Percentiles rank a stretch among this genome's conserved stretches.
Evolutionary conservation across 2,797 vertebrate species (phyloP).

Genomic region (Momotus momota): DNA sequence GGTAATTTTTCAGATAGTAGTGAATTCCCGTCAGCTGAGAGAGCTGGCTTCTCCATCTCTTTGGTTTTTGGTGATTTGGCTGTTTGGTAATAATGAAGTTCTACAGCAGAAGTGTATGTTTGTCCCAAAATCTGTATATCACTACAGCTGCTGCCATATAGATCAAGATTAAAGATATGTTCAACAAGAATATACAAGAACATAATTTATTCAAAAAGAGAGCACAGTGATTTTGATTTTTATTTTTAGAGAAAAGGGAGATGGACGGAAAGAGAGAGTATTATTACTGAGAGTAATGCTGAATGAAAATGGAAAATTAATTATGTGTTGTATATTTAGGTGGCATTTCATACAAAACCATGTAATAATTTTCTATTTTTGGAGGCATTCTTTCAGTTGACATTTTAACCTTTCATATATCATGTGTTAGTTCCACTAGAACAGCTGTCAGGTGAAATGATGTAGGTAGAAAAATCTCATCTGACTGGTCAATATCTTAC

Average conservation of each 20-base stretch:
- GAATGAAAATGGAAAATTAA: neutral
- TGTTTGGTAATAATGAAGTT: neutral
- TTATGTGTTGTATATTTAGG: neutral
- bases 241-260: neutral
- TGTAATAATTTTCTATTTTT: neutral
- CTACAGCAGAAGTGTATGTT: neutral
- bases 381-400: neutral
- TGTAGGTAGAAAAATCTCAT: no score
- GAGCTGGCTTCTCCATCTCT: neutral
- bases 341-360: neutral
- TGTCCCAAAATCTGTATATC: neutral
- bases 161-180: neutral
- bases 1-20: neutral
- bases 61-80: neutral
- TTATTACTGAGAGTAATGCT: neutral
- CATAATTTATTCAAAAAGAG: neutral
- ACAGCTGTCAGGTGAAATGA: neutral
- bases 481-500: neutral
- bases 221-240: neutral
- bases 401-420: neutral
- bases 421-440: neutral
- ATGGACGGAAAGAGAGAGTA: neutral
- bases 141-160: neutral
- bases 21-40: neutral
- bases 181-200: neutral